A percentile compares a stretch with the other conserved stretches of the same genome.
Evolutionary conservation across 2,113 vertebrate genomes (phyloP).

Genomic region (Gymnorhina tibicen): DNA sequence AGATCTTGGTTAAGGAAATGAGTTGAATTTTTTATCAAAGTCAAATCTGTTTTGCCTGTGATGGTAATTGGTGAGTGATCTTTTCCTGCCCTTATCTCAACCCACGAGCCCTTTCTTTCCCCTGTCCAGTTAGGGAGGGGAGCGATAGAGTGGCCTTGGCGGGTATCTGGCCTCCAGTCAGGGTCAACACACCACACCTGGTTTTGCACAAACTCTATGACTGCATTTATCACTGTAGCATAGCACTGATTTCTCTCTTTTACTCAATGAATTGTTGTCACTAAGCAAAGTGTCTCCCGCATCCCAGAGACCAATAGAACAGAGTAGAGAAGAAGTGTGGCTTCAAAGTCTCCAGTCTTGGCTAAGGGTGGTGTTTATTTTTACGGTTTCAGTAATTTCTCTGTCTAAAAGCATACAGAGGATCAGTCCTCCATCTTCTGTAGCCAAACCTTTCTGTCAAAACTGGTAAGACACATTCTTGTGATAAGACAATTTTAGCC

Average conservation of each 20-base stretch:
- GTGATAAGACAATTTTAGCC: neutral
- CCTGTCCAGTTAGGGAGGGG: accelerated
- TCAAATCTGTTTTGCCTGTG: neutral
- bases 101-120: accelerated
- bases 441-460: neutral
- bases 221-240: neutral
- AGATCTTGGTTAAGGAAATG: neutral
- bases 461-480: neutral
- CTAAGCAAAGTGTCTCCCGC: neutral
- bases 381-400: neutral
- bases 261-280: neutral
- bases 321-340: neutral
- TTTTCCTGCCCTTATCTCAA: neutral
- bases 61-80: accelerated
- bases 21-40: neutral
- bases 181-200: neutral
- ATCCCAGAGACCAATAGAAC: neutral
- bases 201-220: neutral
- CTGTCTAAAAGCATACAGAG: neutral
- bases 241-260: neutral
- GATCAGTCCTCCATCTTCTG: neutral
- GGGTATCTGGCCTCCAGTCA: neutral
- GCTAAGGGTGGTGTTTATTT: neutral
- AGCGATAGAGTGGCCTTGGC: neutral
- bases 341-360: neutral